phyloP scores from a whole-genome alignment of 2,888 invertebrate genomes.

The Argyra leucocephala region DNA sequence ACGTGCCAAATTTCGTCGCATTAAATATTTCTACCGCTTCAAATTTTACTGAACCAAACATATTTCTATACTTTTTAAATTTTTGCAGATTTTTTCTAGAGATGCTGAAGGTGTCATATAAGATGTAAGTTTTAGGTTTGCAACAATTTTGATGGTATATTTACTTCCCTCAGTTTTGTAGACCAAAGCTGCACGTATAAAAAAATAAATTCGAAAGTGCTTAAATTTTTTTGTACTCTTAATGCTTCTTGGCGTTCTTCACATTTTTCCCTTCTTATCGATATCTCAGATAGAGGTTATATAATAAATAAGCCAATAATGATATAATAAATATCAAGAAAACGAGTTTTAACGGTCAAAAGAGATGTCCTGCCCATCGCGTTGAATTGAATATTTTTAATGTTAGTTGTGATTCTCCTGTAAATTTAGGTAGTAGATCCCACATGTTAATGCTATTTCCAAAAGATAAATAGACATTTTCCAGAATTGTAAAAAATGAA shows the following conservation, averaged over 20 bases:
- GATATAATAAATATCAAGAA: too few relatives aligned
- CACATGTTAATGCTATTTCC: slow-evolving; percentile 28
- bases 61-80: slow-evolving; percentile 12
- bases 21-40: slow-evolving; percentile 13
- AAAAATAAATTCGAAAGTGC: too few relatives aligned
- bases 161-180: too few relatives aligned
- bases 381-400: slow-evolving; percentile 24
- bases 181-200: too few relatives aligned
- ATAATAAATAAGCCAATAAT: too few relatives aligned
- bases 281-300: too few relatives aligned
- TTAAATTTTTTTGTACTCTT: too few relatives aligned
- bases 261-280: too few relatives aligned
- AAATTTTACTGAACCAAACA: slow-evolving; percentile 11
- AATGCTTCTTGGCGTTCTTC: too few relatives aligned
- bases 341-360: too few relatives aligned
- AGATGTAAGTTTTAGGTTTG: too few relatives aligned
- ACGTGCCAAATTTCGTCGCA: neutral
- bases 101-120: slow-evolving; percentile 4
- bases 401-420: slow-evolving; percentile 24
- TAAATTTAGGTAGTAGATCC: slow-evolving; percentile 28
- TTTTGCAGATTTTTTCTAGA: slow-evolving; percentile 12
- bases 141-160: too few relatives aligned
- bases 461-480: slow-evolving; percentile 26
- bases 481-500: slow-evolving; percentile 22
- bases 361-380: neutral